Conservation (phyloP, 2,113 vertebrate species). For the Antennarius striatus region DNA sequence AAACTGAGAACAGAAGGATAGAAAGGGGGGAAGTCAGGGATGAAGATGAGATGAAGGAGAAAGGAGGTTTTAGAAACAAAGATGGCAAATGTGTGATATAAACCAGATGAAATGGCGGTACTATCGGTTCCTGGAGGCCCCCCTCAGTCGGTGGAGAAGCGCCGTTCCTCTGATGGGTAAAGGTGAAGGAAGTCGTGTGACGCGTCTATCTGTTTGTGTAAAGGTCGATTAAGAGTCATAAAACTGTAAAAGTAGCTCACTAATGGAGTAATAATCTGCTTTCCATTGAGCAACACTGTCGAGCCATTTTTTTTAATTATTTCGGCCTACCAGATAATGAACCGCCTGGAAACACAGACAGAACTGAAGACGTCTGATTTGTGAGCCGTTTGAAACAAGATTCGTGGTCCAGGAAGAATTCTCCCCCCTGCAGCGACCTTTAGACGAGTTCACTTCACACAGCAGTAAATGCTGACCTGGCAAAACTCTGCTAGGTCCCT, state of each 20-base stretch:
- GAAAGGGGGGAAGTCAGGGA: not conserved
- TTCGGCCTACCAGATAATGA: no score
- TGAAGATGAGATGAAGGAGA: not conserved
- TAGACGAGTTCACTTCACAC: no score
- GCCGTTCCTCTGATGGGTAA: conserved; percentile 64
- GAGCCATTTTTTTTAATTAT: no score
- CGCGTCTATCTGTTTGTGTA: conserved; percentile 30
- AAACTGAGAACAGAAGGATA: not conserved
- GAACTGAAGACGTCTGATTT: no score
- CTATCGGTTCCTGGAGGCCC: no score
- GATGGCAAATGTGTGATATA: not conserved
- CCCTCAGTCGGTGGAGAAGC: conserved; percentile 8
- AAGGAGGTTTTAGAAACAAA: not conserved
- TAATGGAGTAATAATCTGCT: conserved; percentile 36
- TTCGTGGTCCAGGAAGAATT: no score
- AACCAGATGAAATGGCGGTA: no score
- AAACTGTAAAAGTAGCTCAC: conserved; percentile 34
- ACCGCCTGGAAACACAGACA: no score
- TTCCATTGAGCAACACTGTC: conserved; percentile 27
- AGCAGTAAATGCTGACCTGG: no score
- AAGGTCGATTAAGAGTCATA: conserved; percentile 25
- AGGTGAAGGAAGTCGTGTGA: conserved; percentile 9
- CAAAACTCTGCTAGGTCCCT: no score
- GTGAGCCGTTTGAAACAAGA: no score
- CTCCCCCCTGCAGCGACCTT: no score